phyloP scores from a whole-genome alignment of 2,113 vertebrate species.

The Siphamia tubifer region DNA sequence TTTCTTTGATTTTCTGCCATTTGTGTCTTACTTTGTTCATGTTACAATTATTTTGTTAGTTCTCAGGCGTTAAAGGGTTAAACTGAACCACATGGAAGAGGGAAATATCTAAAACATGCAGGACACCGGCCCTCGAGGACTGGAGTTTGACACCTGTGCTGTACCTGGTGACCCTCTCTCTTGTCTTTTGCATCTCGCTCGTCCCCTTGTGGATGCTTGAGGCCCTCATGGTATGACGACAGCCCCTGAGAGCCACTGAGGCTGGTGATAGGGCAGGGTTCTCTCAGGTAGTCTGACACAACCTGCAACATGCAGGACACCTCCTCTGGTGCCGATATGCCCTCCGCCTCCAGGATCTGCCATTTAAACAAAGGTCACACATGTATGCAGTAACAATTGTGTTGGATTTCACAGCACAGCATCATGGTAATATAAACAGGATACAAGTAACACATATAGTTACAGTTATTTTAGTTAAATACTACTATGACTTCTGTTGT shows the following conservation, averaged over 20 bases:
- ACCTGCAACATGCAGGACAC: conserved; percentile 67
- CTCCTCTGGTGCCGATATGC: conserved; percentile 74
- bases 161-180: conserved; percentile 49
- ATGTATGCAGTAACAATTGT: background rate
- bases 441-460: no score
- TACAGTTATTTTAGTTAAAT: no score
- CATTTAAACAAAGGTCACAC: background rate
- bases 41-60: no score
- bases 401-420: background rate
- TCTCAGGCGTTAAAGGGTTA: no score
- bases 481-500: no score
- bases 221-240: conserved; percentile 28
- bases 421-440: no score
- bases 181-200: conserved; percentile 30
- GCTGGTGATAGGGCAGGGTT: conserved; percentile 62
- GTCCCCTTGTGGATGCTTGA: conserved; percentile 14
- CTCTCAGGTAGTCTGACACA: conserved; percentile 68
- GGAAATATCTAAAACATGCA: no score
- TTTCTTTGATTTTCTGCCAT: no score
- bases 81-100: no score
- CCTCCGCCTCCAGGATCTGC: conserved; percentile 78
- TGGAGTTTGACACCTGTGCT: no score
- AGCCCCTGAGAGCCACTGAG: conserved; percentile 56
- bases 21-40: no score
- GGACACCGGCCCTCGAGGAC: no score